phyloP scores from a whole-genome alignment of 1,140 invertebrate species.

The Thrips palmi region DNA sequence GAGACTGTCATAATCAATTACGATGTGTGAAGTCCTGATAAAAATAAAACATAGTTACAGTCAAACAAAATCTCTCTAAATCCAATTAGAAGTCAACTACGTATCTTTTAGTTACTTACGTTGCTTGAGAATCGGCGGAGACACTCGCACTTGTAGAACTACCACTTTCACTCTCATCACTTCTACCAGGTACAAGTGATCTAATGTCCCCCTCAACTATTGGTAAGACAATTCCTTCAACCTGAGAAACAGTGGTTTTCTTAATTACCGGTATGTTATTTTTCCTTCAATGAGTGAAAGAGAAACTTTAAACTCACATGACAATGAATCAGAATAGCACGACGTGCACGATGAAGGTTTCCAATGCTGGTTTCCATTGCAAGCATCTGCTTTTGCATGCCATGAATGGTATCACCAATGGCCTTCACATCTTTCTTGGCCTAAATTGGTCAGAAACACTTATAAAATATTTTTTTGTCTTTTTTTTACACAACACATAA shows the following conservation, averaged over 20 bases:
- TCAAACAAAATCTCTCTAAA: constrained; percentile 30
- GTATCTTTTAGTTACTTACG: constrained; percentile 22
- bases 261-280: constrained; percentile 8
- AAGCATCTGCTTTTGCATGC: constrained; percentile 68
- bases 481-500: constrained; percentile 8
- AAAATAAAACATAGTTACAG: constrained; percentile 8
- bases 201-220: constrained; percentile 79
- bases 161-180: constrained; percentile 22
- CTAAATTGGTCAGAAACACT: constrained; percentile 22
- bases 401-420: constrained; percentile 82
- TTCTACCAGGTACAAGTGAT: constrained; percentile 51
- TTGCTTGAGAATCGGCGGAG: too few relatives aligned
- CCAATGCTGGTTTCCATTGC: constrained; percentile 77
- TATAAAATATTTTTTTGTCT: too few relatives aligned
- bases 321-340: constrained; percentile 82
- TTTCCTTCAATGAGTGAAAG: constrained; percentile 3
- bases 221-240: constrained; percentile 84
- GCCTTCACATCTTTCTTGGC: constrained; percentile 66
- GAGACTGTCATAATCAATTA: too few relatives aligned
- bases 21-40: too few relatives aligned
- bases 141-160: too few relatives aligned
- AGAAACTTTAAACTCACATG: constrained; percentile 40
- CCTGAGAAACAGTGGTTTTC: constrained; percentile 41
- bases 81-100: constrained; percentile 39
- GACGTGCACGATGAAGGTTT: constrained; percentile 76